Base-by-base conservation (phyloP, 2,113 vertebrate species). In the Thinocorus orbignyianus region DNA sequence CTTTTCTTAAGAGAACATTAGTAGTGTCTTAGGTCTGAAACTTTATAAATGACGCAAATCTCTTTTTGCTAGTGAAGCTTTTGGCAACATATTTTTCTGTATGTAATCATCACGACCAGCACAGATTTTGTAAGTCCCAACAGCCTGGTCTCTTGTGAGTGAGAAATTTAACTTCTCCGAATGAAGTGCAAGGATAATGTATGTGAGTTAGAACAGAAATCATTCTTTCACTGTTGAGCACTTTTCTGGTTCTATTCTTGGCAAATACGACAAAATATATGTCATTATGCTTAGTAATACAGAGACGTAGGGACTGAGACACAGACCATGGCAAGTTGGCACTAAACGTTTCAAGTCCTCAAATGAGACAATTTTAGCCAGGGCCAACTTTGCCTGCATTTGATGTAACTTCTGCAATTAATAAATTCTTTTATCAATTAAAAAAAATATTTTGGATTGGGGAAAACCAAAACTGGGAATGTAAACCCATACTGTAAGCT, bases 111-210 rank as follows among this genome's bases (percentile, higher is more conserved):
- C 72, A 78, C 61, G 88, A 91, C 94, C 90, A 95, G 86, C 80
- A 91, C 86, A 96, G 96, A 90, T 95, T 96, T 88, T 80, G 1
- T 79, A 78, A 74, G 71, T 92, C 74, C 92, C 83, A 96, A 74
- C 96, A 97, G 96, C 87, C 91, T 92, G 86, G 70, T 95, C 80
- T 77, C 64, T 48, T 80, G 17, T 24, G 51, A 94, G 78, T 81
- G 68, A 88, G 84, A 92, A 91, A 96, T 93, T 71, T 64, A 74
- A 77, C 81, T 92, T 80, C 58, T 73, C 52, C 35, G 72, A 85
- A 52, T 51, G 26, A 82, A 82, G 57, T n/a, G 76, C 79, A 76
- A 79, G 52, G 48, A 60, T 69, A 74, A 88, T 16, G 7, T 17
- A 35, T 42, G 78, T 46, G 37, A 70, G 39, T 60, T 44, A 61